Evolutionary conservation across 2,797 vertebrate species (phyloP).

Genomic region (Denticeps clupeoides): DNA sequence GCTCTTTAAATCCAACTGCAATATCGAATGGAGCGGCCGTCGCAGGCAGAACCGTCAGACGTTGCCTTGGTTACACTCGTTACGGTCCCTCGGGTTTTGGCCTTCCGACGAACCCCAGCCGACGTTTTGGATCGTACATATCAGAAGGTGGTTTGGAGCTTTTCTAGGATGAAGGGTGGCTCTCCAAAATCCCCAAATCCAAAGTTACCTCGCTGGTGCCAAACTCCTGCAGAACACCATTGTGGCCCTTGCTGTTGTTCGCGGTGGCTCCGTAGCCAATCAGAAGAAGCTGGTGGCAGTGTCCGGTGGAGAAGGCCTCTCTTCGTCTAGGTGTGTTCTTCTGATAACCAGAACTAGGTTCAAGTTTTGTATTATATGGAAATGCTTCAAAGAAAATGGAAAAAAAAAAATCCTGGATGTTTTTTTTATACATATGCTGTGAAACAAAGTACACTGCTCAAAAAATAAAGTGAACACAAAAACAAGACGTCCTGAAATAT

Average conservation of each 20-base stretch:
- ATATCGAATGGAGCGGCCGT: not conserved
- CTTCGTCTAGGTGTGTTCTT: constrained; percentile 51
- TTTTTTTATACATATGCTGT: constrained; percentile 57
- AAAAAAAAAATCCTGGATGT: constrained; percentile 34
- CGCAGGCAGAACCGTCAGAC: too few species aligned
- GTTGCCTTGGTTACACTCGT: too few species aligned
- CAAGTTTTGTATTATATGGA: constrained; percentile 58
- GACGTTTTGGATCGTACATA: too few species aligned
- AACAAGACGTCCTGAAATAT: not conserved
- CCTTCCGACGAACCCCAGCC: too few species aligned
- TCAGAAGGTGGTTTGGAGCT: too few species aligned
- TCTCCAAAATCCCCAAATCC: not conserved
- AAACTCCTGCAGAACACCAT: constrained; percentile 32
- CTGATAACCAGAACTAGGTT: constrained; percentile 48
- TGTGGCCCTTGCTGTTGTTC: too few species aligned
- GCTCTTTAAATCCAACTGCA: constrained; percentile 3
- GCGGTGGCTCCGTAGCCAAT: constrained; percentile 25
- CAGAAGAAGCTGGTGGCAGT: constrained; percentile 26
- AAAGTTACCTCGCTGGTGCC: constrained; percentile 32
- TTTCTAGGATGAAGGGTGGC: too few species aligned
- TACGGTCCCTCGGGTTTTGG: too few species aligned
- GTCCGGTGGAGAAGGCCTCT: constrained; percentile 51
- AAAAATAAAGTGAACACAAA: constrained; percentile 24
- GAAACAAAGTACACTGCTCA: constrained; percentile 56
- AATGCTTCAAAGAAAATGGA: constrained; percentile 38